Conservation (phyloP, 1,140 invertebrate species). For the Gryllus bimaculatus region DNA sequence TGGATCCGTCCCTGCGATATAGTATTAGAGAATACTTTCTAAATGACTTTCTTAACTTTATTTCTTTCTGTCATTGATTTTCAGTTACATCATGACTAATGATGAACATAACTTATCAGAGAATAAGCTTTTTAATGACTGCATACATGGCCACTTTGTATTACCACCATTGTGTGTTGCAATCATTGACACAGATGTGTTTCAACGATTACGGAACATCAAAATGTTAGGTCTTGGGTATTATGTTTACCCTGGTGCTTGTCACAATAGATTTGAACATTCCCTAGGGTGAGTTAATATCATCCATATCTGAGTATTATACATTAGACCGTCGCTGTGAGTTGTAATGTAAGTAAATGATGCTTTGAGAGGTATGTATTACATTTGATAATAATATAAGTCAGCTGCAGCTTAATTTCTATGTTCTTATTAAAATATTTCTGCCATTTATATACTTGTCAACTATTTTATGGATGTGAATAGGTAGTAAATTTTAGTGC, state of each 20-base stretch:
- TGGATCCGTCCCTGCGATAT: not conserved
- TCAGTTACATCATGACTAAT: not conserved
- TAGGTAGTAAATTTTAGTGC: no score
- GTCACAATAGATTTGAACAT: constrained; percentile 52
- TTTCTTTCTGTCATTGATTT: not conserved
- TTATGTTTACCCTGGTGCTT: constrained; percentile 47
- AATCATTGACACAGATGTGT: constrained; percentile 53
- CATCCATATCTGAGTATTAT: not conserved
- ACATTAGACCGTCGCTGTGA: no score
- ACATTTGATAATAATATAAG: no score
- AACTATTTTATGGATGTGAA: no score
- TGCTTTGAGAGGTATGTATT: no score
- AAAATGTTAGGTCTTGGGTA: constrained; percentile 45
- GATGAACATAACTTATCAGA: not conserved
- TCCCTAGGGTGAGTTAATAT: constrained; percentile 42
- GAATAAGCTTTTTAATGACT: constrained; percentile 41
- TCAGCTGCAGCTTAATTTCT: no score
- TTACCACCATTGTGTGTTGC: constrained; percentile 37
- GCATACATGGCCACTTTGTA: constrained; percentile 42
- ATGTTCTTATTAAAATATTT: no score
- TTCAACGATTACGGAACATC: constrained; percentile 48
- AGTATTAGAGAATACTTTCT: not conserved
- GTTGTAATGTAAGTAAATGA: no score
- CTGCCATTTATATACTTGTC: no score
- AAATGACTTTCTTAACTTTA: not conserved